A percentile compares a stretch with the other conserved stretches of the same genome.
phyloP scores from a whole-genome alignment of 2,797 vertebrate species.

The Oreonectes daqikongensis region DNA sequence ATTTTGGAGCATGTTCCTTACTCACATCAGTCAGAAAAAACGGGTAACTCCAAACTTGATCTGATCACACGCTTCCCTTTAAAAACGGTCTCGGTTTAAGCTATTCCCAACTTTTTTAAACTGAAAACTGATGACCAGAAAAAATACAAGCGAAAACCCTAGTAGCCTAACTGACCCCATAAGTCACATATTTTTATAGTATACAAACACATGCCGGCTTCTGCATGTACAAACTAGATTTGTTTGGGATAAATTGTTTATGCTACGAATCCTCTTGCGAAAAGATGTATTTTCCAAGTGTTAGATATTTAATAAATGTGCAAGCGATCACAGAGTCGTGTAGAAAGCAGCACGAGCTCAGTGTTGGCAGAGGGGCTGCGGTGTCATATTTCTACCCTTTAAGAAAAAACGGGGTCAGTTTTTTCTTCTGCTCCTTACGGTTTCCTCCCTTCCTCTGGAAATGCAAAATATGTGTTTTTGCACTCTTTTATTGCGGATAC shows the following conservation, averaged over 20 bases:
- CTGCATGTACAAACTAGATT: not conserved
- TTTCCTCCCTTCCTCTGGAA: constrained; percentile 34
- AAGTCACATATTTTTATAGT: not conserved
- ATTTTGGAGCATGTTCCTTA: no score
- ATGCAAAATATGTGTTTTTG: not conserved
- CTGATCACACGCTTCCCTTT: constrained; percentile 2
- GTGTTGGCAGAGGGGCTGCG: constrained; percentile 66
- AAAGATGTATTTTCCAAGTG: constrained; percentile 4
- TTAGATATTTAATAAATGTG: constrained; percentile 38
- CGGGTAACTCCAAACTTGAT: not conserved
- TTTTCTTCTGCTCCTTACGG: constrained; percentile 14
- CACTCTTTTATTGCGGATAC: no score
- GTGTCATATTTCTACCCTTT: constrained; percentile 77
- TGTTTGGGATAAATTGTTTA: not conserved
- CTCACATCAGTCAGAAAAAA: constrained; percentile 22
- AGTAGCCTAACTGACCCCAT: not conserved
- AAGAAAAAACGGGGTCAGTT: constrained; percentile 56
- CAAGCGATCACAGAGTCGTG: constrained; percentile 58
- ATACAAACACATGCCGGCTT: not conserved
- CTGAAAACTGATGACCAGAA: constrained; percentile 21
- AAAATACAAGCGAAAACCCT: constrained; percentile 43
- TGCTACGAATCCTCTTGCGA: not conserved
- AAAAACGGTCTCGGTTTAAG: not conserved
- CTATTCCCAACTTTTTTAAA: not conserved
- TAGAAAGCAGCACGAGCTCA: constrained; percentile 65